Percentiles rank a stretch among this genome's conserved stretches.
Conservation (phyloP, 2,113 vertebrate species). For the Spermophilus dauricus region DNA sequence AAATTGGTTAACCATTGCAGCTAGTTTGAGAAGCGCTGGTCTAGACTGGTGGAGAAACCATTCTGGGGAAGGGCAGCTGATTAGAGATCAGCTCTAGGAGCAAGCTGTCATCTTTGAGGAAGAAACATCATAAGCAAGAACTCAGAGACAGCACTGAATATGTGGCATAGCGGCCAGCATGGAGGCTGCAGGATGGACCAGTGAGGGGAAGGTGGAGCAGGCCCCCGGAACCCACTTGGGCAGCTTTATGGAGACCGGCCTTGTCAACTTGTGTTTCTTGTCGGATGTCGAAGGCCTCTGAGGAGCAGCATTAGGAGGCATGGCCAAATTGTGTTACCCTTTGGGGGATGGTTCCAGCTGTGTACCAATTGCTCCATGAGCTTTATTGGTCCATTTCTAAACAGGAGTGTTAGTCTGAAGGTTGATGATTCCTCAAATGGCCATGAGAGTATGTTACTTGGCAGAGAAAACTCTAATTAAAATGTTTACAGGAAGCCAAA, state of each 20-base stretch:
- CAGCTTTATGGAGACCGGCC: fast-evolving
- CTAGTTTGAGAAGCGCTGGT: background rate
- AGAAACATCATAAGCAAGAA: background rate
- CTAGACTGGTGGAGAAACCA: background rate
- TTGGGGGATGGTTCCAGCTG: background rate
- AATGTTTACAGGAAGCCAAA: background rate
- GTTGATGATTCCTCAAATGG: background rate
- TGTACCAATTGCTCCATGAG: background rate
- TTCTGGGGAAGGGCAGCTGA: background rate
- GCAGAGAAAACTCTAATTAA: constrained; percentile 36
- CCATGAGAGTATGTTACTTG: background rate
- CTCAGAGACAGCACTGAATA: fast-evolving
- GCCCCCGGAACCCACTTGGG: background rate
- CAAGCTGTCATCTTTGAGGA: background rate
- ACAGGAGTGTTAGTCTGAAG: background rate
- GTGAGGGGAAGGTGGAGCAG: background rate
- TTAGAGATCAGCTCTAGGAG: background rate
- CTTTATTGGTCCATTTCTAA: background rate
- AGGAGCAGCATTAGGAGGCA: background rate
- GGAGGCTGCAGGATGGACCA: background rate
- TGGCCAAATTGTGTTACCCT: background rate
- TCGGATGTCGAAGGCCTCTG: background rate
- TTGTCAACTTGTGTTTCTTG: background rate
- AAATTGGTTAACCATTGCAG: background rate
- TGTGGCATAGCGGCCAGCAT: background rate